phyloP scores from a whole-genome alignment of 2,797 vertebrate species.

The Craterocephalus amniculus region DNA sequence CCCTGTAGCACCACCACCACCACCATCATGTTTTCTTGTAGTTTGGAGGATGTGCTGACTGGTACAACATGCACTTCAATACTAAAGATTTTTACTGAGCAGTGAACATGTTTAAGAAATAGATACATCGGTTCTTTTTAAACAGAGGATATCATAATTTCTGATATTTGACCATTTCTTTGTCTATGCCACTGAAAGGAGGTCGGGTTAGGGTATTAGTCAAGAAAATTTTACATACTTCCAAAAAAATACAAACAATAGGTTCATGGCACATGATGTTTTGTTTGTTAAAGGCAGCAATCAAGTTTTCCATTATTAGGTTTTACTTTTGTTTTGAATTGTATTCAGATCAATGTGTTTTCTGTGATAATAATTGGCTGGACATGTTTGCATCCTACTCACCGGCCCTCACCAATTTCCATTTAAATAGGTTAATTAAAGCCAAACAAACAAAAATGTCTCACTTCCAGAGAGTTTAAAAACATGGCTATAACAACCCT shows the following conservation, averaged over 20 bases:
- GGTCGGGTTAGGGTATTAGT: neutral
- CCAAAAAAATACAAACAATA: neutral
- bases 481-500: constrained; percentile 5
- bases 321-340: neutral
- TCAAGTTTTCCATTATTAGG: neutral
- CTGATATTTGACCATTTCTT: neutral
- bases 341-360: neutral
- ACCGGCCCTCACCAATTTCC: constrained; percentile 2
- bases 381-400: constrained; percentile 10
- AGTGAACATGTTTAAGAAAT: no score
- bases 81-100: no score
- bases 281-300: neutral
- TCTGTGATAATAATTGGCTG: neutral
- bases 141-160: neutral
- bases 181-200: neutral
- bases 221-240: neutral
- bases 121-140: neutral
- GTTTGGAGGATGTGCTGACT: no score
- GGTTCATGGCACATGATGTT: neutral
- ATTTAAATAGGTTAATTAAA: constrained; percentile 35
- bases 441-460: constrained; percentile 19
- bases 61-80: no score
- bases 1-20: no score
- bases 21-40: no score
- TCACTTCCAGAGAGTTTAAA: constrained; percentile 14